These are phyloP conservation scores for Hyperoplus immaculatus DNA, from an alignment of 2,797 vertebrate genomes.

Conservation along the genomic window DNA sequence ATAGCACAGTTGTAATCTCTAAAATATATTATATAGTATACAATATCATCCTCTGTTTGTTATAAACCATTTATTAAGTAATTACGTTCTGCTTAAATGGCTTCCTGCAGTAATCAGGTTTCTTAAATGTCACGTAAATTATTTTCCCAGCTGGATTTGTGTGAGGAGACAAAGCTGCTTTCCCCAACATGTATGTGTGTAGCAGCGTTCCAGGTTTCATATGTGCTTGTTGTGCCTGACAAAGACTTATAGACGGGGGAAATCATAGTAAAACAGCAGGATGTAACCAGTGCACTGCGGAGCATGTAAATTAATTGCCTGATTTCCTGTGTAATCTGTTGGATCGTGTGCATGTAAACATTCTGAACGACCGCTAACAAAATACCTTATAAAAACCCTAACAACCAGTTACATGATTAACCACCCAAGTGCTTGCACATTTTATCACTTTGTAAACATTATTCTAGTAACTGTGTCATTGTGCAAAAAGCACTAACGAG, in stretches of 20 bases:
- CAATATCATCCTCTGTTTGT: neutral
- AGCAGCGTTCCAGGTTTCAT: neutral
- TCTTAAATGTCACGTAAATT: neutral
- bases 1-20: neutral
- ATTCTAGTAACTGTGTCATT: neutral
- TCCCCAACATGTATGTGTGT: neutral
- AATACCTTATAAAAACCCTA: neutral
- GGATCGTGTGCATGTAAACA: no score
- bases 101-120: neutral
- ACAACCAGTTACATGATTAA: neutral
- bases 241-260: neutral
- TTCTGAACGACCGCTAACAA: neutral
- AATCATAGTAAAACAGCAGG: neutral
- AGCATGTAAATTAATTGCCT: neutral
- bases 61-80: neutral
- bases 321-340: neutral
- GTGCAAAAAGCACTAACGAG: neutral
- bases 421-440: no score
- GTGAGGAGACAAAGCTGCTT: neutral
- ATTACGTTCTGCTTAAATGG: neutral
- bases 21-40: neutral
- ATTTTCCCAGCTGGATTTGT: neutral
- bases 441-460: neutral
- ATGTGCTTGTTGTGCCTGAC: neutral
- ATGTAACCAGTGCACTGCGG: neutral